Evolutionary conservation across 2,888 invertebrate species (phyloP).

Genomic region (Ypsolopha sequella): DNA sequence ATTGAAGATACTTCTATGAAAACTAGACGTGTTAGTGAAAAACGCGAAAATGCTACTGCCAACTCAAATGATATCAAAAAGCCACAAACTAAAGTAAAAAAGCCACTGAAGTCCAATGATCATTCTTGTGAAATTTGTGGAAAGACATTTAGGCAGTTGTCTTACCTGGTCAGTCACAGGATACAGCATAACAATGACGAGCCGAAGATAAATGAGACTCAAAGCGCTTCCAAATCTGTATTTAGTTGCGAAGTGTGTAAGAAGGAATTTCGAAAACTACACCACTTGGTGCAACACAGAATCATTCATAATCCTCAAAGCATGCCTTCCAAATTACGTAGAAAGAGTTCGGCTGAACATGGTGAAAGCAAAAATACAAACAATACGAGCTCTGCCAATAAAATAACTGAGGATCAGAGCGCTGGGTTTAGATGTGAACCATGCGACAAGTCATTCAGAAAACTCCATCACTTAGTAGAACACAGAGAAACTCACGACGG

Average conservation of each 20-base stretch:
- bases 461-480: constrained; percentile 61
- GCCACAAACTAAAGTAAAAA: constrained; percentile 17
- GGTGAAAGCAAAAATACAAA: constrained; percentile 21
- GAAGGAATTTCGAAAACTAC: constrained; percentile 58
- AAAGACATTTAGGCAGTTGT: constrained; percentile 57
- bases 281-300: constrained; percentile 61
- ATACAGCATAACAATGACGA: constrained; percentile 45
- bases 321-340: constrained; percentile 23
- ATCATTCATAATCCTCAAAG: constrained; percentile 42
- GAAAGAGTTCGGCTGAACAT: constrained; percentile 49
- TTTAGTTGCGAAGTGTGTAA: constrained; percentile 58
- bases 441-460: constrained; percentile 64
- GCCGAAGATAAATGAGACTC: constrained; percentile 26
- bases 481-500: constrained; percentile 62
- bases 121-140: constrained; percentile 58
- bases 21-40: constrained; percentile 22
- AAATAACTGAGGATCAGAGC: constrained; percentile 37
- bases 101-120: constrained; percentile 22
- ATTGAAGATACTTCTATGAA: constrained; percentile 43
- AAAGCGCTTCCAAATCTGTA: constrained; percentile 20
- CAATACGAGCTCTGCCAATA: constrained; percentile 16
- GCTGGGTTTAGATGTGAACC: constrained; percentile 62
- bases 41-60: constrained; percentile 6
- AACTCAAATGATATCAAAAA: constrained; percentile 12
- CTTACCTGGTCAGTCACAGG: constrained; percentile 56